These are phyloP conservation scores for Hoplodrina blanda DNA, from an alignment of 2,888 invertebrate species.

Conservation along the genomic window DNA sequence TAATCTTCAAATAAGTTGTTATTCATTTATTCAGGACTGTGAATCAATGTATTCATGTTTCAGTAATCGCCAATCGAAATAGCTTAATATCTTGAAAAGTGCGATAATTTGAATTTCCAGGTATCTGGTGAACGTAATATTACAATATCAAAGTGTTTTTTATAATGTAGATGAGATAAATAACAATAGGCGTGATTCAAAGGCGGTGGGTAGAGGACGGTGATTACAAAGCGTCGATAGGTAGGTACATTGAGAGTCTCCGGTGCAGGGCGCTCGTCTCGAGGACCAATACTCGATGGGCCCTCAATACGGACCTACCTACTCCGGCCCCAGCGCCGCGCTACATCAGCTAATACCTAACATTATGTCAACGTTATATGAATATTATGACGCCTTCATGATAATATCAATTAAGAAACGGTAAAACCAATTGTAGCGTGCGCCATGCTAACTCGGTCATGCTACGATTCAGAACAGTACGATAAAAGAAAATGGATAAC, in stretches of 20 bases:
- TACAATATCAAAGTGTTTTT: slow-evolving; percentile 71
- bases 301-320: slow-evolving; percentile 73
- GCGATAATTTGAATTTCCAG: slow-evolving; percentile 38
- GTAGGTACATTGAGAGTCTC: slow-evolving; percentile 74
- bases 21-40: slow-evolving; percentile 63
- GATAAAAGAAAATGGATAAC: slow-evolving; percentile 40
- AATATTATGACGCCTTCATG: slow-evolving; percentile 32
- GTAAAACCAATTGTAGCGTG: slow-evolving; percentile 45
- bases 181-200: slow-evolving; percentile 71
- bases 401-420: slow-evolving; percentile 42
- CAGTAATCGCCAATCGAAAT: slow-evolving; percentile 55
- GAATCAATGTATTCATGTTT: slow-evolving; percentile 60
- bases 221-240: slow-evolving; percentile 70
- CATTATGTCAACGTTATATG: slow-evolving; percentile 59
- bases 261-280: slow-evolving; percentile 82
- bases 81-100: slow-evolving; percentile 42
- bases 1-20: slow-evolving; percentile 55
- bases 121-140: slow-evolving; percentile 51
- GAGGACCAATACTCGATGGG: slow-evolving; percentile 83
- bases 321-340: slow-evolving; percentile 53
- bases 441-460: slow-evolving; percentile 18
- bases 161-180: slow-evolving; percentile 65
- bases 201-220: slow-evolving; percentile 66
- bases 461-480: slow-evolving; percentile 17
- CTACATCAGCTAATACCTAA: slow-evolving; percentile 67